Conservation (phyloP, 2,888 invertebrate genomes). For the Chaitophorus viminalis region DNA sequence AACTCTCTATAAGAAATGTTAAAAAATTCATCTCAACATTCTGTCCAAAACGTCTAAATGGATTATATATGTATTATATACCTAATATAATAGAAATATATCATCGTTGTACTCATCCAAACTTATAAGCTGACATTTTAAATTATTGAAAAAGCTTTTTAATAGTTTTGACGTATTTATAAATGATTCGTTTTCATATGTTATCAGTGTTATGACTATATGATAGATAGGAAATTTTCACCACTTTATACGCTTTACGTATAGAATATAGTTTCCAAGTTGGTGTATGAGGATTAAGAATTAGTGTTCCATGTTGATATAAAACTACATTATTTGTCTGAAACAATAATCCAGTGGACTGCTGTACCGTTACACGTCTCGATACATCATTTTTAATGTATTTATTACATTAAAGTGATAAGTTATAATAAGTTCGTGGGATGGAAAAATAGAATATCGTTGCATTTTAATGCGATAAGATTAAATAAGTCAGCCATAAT, state of each 20-base stretch:
- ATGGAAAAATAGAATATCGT: too few relatives aligned
- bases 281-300: not conserved
- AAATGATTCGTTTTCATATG: not conserved
- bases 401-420: too few relatives aligned
- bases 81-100: not conserved
- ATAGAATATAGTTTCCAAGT: not conserved
- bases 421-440: too few relatives aligned
- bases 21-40: not conserved
- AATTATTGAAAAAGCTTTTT: not conserved
- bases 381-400: too few relatives aligned
- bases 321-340: not conserved
- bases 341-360: not conserved
- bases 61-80: too few relatives aligned
- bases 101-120: not conserved
- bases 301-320: not conserved
- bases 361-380: not conserved
- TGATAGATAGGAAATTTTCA: not conserved
- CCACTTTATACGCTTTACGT: not conserved
- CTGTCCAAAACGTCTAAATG: not conserved
- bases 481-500: too few relatives aligned
- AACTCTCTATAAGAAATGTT: not conserved
- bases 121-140: not conserved
- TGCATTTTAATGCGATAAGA: too few relatives aligned
- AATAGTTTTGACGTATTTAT: constrained; percentile 17
- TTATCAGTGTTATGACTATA: not conserved